Conservation (phyloP, 2,113 vertebrate genomes). For the Sapayoa aenigma region DNA sequence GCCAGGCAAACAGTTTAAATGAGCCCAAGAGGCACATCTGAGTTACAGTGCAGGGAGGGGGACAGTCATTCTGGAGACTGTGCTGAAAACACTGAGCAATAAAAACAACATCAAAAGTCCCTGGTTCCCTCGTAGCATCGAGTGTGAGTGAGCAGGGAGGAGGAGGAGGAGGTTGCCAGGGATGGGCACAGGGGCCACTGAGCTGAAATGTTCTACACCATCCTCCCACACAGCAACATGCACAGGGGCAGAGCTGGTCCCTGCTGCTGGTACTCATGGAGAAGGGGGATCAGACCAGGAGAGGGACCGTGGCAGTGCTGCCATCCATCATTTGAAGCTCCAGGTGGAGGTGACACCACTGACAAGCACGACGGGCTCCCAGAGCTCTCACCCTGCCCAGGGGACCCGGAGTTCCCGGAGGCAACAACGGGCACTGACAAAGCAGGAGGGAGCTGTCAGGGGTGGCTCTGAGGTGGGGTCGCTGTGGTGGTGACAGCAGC, state of each 20-base stretch:
- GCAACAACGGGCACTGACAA: background rate
- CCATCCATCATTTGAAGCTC: background rate
- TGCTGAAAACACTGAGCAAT: background rate
- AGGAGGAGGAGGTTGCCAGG: background rate
- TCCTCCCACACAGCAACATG: background rate
- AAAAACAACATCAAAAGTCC: background rate
- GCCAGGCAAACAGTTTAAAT: conserved; percentile 7
- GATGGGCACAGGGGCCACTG: accelerated
- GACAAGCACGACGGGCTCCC: background rate
- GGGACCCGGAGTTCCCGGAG: background rate
- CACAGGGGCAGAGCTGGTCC: background rate
- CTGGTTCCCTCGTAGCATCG: background rate
- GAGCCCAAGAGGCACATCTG: background rate
- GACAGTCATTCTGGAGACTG: background rate
- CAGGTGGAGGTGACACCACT: background rate
- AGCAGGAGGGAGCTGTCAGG: background rate
- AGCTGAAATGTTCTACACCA: background rate
- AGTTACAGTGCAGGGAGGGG: background rate
- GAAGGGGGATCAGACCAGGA: accelerated
- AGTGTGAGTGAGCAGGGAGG: background rate
- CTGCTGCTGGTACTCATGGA: background rate
- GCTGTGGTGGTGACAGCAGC: background rate
- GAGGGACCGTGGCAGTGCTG: background rate
- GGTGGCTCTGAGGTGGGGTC: background rate
- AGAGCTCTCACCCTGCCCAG: background rate